Conservation (phyloP, 1,140 invertebrate species). For the Cydia pomonella region DNA sequence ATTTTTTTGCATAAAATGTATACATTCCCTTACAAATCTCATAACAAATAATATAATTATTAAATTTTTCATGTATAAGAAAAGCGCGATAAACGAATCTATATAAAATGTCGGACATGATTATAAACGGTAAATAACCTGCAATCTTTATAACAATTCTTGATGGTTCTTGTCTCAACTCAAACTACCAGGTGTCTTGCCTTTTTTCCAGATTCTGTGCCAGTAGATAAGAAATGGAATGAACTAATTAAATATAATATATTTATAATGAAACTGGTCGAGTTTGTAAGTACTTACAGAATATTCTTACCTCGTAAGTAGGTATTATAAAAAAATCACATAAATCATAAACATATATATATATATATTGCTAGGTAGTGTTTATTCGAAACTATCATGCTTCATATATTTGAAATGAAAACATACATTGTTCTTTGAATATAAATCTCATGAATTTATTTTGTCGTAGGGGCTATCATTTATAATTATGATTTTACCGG, state of each 20-base stretch:
- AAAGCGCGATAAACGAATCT: neutral
- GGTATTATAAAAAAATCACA: neutral
- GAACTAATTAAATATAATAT: slow-evolving; percentile 75
- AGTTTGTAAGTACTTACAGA: slow-evolving; percentile 69
- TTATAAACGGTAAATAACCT: slow-evolving; percentile 67
- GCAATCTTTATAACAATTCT: neutral
- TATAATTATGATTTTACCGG: slow-evolving; percentile 58
- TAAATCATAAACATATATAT: too few species aligned
- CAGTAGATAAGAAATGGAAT: slow-evolving; percentile 73
- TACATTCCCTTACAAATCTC: neutral
- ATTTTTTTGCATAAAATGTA: neutral
- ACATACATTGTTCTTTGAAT: too few species aligned
- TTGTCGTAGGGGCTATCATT: slow-evolving; percentile 67
- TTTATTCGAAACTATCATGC: neutral
- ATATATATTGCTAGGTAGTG: too few species aligned
- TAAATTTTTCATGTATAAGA: neutral
- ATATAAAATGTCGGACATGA: slow-evolving; percentile 69
- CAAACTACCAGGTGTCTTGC: neutral
- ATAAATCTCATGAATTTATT: slow-evolving; percentile 39
- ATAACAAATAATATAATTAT: neutral
- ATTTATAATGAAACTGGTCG: slow-evolving; percentile 75
- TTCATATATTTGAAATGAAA: neutral
- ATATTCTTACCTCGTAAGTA: neutral
- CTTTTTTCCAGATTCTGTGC: slow-evolving; percentile 64
- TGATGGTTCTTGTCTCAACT: too few species aligned